Base-by-base conservation (phyloP, 2,888 invertebrate genomes). In the Laothoe populi region DNA sequence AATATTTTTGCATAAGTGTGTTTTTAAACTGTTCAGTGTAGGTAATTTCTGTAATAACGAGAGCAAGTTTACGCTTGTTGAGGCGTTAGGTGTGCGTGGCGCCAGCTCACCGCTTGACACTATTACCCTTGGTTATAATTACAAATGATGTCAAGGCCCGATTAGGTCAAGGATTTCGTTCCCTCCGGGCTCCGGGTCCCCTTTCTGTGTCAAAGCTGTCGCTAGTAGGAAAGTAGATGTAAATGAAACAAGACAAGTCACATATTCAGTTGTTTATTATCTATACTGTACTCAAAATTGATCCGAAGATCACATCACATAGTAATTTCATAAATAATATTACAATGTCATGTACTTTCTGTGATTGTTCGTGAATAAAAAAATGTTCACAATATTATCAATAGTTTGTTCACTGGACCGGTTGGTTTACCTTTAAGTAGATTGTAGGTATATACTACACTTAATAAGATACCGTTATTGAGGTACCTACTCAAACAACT, bases 271-370 rank as follows among this genome's bases (percentile, higher is more conserved):
- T 93, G 94, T 95, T 95, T 95, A 95, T 95, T 95, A 94, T 94
- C 95, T 95, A 95, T 95, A 94, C 94, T 95, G 94, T 95, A 95
- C 94, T 95, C 94, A 95, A 95, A 95, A 95, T 94, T 94, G 95
- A 95, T 95, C 95, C 94, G 92, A 92, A 92, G 94, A 95, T 94
- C 95, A 94, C 94, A 95, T 95, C 95, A 95, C 95, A 95, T 95
- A 94, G 94, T 95, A 94, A 95, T 92, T 93, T 92, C 89, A 93
- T 92, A 93, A 92, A 92, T 92, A 93, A 93, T 92, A 92, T 93
- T 93, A 93, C 92, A 93, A 93, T 93, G 93, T 93, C 92, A 93
- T 93, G 92, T 92, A 92, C 90, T 92, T 90, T 90, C 88, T 91
- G 90, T 90, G 84, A 91, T 87, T 91, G 91, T 83, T 91, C 86